Evolutionary conservation across 2,888 invertebrate genomes (phyloP), one percentile per base, ranked within the genome.

Genomic region (Calameuta pallipes): DNA sequence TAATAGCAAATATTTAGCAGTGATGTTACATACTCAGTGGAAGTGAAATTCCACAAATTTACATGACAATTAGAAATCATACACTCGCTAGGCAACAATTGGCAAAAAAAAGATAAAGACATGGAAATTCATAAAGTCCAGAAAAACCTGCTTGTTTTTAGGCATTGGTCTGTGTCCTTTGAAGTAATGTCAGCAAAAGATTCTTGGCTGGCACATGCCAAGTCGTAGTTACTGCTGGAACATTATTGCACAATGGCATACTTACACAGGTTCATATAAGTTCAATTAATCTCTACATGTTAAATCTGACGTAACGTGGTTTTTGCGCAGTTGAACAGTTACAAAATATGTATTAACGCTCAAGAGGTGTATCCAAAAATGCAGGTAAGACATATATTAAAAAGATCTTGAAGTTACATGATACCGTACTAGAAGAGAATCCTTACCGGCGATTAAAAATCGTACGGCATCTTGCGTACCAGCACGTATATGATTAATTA

Each of bases 81-180:
- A 56, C 2, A 56, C 31, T 15, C 11, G 12, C 33, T 71, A 71
- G 4, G 6, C 33, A 31, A 31, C 12, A 13, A 71, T 9, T 71
- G 31, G 34, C 71, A 33, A 33, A 33, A 13, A 23, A 31, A 71
- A 71, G 13, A 31, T 12, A 71, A 71, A 31, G 31, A 71, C 31
- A 31, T 71, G 31, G 9, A 71, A 71, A 23, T 71, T 33, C 23
- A 34, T 71, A 71, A 71, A 79, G 81, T 11, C 74, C 12, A 77
- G 75, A 37, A 73, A 81, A 87, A 89, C 89, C 89, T 89, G 87
- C 79, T 89, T 89, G 76, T 89, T 85, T 83, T 87, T 85, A 85
- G 86, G 88, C 88, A 89, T 89, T 84, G 86, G 81, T 81, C 81
- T 82, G 56, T 56, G 79, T 84, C 85, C 84, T 78, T 79, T 82